A percentile compares a stretch with the other conserved stretches of the same genome.
Evolutionary conservation across 2,888 invertebrate genomes (phyloP).

Genomic region (Cosmia trapezina): DNA sequence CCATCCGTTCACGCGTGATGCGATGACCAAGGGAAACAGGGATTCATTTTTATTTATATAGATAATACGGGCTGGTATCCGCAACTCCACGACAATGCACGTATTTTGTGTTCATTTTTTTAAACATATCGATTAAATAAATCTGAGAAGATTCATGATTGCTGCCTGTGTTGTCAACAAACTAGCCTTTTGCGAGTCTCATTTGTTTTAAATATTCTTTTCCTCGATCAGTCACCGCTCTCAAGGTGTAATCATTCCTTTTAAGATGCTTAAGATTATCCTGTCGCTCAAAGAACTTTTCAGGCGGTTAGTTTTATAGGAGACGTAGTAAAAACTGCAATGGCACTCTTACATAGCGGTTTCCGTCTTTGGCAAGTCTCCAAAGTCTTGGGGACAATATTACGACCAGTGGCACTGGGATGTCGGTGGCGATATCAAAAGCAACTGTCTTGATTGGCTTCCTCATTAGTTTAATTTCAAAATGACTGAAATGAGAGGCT

Average conservation of each 20-base stretch:
- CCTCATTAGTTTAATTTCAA: not conserved
- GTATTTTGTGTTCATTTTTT: no score
- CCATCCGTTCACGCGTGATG: no score
- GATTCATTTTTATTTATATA: no score
- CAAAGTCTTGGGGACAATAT: constrained; percentile 26
- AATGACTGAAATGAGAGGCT: not conserved
- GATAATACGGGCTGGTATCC: no score
- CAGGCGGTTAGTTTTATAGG: constrained; percentile 68
- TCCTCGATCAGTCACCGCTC: not conserved
- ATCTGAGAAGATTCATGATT: not conserved
- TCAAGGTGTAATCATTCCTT: constrained; percentile 3
- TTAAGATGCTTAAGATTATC: constrained; percentile 35
- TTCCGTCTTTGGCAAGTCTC: constrained; percentile 40
- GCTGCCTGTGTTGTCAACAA: not conserved
- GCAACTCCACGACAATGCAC: no score
- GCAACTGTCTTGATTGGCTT: constrained; percentile 22
- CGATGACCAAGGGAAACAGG: no score
- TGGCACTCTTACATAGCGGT: constrained; percentile 51
- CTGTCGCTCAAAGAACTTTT: constrained; percentile 58
- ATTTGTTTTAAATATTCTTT: not conserved
- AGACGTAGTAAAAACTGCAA: constrained; percentile 58
- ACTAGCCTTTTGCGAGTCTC: not conserved
- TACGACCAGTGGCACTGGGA: not conserved
- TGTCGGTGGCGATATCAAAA: constrained; percentile 7
- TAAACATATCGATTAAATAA: no score